Conservation (phyloP, 2,797 vertebrate species). For the Benthosema pterotum region DNA sequence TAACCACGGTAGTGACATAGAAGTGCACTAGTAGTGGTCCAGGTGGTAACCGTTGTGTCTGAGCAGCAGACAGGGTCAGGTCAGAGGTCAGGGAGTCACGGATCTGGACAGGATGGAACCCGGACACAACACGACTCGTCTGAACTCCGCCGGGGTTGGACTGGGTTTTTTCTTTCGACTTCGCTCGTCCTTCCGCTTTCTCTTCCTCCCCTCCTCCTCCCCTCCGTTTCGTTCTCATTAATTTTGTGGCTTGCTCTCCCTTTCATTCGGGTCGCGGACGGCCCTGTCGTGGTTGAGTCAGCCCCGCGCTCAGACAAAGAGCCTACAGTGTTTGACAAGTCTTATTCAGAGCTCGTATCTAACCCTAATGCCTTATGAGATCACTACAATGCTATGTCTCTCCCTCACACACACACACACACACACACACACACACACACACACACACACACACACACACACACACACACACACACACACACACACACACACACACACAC, state of each 20-base stretch:
- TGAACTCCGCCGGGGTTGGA: conserved; percentile 1
- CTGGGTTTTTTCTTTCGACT: no score
- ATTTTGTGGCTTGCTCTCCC: conserved; percentile 46
- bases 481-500: conserved; percentile 67
- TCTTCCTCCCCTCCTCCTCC: background rate
- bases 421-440: conserved; percentile 67
- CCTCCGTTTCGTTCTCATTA: conserved; percentile 52
- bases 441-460: conserved; percentile 67
- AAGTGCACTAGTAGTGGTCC: background rate
- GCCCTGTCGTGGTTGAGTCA: conserved; percentile 73
- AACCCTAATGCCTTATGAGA: conserved; percentile 75
- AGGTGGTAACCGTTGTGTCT: conserved; percentile 35
- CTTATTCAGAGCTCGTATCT: conserved; percentile 75
- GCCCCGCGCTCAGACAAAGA: conserved; percentile 75
- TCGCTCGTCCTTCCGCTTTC: conserved; percentile 7
- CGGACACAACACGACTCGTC: background rate
- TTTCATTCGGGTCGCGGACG: conserved; percentile 61
- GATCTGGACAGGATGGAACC: conserved; percentile 30
- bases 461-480: conserved; percentile 67
- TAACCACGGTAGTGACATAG: no score
- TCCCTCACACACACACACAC: conserved; percentile 67
- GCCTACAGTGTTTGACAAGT: conserved; percentile 63
- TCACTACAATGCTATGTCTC: conserved; percentile 80
- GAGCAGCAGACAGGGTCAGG: conserved; percentile 18
- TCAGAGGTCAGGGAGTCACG: conserved; percentile 47